Evolutionary conservation across 2,888 invertebrate genomes (phyloP).

Genomic region (Melipona beecheii): DNA sequence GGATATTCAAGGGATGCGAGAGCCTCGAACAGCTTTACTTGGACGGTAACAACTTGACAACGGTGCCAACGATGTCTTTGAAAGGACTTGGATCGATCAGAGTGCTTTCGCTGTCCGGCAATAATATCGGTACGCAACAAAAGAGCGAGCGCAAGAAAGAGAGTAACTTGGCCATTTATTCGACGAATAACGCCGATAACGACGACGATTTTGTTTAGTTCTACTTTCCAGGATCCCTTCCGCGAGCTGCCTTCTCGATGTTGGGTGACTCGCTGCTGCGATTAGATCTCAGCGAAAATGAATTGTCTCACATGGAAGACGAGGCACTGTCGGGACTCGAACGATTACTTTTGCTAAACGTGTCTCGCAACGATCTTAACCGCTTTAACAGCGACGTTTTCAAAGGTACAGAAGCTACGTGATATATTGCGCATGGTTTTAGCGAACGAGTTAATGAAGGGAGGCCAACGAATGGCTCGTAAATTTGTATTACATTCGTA

Average conservation of each 20-base stretch:
- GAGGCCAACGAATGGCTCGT: too few relatives aligned
- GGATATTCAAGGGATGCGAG: constrained; percentile 92
- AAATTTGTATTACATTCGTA: too few relatives aligned
- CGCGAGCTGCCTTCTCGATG: constrained; percentile 87
- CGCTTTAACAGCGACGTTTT: constrained; percentile 94
- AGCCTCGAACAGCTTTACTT: constrained; percentile 92
- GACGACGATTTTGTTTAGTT: background rate
- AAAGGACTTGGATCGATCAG: constrained; percentile 92
- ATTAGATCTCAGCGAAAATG: constrained; percentile 92
- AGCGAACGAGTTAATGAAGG: background rate
- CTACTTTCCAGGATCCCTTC: constrained; percentile 87
- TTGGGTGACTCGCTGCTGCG: constrained; percentile 87
- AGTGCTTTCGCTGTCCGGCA: constrained; percentile 90
- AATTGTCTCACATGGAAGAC: constrained; percentile 90
- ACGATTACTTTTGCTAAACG: constrained; percentile 88
- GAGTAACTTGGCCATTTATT: background rate
- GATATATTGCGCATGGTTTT: background rate
- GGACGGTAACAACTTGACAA: constrained; percentile 91
- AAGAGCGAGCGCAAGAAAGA: background rate
- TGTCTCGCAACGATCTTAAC: constrained; percentile 91
- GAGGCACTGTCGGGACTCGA: constrained; percentile 89
- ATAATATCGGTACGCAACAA: constrained; percentile 90
- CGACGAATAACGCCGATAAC: too few relatives aligned
- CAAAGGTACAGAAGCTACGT: constrained; percentile 83
- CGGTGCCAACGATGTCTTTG: constrained; percentile 91